A percentile compares a stretch with the other conserved stretches of the same genome.
Evolutionary conservation across 2,797 vertebrate genomes (phyloP).

Genomic region (Enteromius anoplus): DNA sequence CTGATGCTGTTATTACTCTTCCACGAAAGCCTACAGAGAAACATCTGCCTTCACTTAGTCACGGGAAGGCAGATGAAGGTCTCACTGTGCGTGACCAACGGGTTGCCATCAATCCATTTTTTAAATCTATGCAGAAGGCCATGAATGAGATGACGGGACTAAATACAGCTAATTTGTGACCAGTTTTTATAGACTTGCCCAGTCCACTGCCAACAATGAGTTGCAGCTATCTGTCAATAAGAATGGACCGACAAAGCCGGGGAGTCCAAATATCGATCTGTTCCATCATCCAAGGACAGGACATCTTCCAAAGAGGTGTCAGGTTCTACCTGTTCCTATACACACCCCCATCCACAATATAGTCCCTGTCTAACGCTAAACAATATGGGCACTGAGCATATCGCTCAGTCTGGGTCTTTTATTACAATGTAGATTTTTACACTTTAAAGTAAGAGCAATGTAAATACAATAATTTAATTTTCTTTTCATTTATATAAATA

Average conservation of each 20-base stretch:
- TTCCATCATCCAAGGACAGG: constrained; percentile 68
- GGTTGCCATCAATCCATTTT: constrained; percentile 15
- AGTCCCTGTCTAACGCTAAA: constrained; percentile 20
- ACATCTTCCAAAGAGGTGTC: constrained; percentile 61
- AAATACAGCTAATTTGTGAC: constrained; percentile 1
- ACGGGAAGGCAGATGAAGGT: background rate
- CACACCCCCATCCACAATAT: constrained; percentile 58
- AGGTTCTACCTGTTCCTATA: constrained; percentile 64
- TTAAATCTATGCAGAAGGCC: background rate
- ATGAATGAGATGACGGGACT: background rate
- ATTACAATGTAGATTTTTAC: background rate
- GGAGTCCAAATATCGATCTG: constrained; percentile 65
- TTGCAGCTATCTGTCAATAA: constrained; percentile 46
- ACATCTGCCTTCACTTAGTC: constrained; percentile 9
- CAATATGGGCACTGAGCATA: constrained; percentile 4
- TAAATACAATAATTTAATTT: background rate
- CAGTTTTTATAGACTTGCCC: constrained; percentile 11
- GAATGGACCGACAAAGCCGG: constrained; percentile 56
- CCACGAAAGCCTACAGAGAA: background rate
- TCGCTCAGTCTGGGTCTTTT: background rate
- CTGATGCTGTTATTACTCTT: constrained; percentile 5
- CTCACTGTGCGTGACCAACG: background rate
- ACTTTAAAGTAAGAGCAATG: background rate
- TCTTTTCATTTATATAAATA: background rate
- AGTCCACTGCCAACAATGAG: background rate